Base-by-base conservation (phyloP, 1,140 invertebrate species). In the Drosophila eugracilis region DNA sequence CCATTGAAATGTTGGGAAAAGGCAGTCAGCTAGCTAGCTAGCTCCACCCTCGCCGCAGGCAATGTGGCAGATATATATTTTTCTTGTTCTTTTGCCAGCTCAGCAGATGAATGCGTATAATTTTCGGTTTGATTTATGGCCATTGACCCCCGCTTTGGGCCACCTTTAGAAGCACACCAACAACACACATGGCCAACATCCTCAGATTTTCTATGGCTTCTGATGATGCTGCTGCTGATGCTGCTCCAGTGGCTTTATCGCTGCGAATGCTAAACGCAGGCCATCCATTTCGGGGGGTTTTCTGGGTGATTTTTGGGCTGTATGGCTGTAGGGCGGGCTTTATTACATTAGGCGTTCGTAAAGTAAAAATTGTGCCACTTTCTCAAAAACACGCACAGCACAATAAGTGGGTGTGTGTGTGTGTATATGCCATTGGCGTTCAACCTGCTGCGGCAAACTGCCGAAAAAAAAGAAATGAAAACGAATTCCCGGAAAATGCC, bases 51-150 rank as follows among this genome's bases (percentile, higher is more conserved):
- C 36, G 57, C 30, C 45, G 45, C 21, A 71, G 74, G 77, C 81
- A 85, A 86, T 86, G 81, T 85, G 81, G 81, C 81, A 86, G 81
- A 85, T 85, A 78, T 78, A 85, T 85, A 78, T 78, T 86, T 86
- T 78, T 77, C 63, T 44, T 52, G 45, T 67, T 67, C 77, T 89
- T 89, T 81, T 88, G 83, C 83, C 78, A 88, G 84, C 83, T 86
- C 84, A 90, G 89, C 84, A 90, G 75, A 90, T 89, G 81, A 90
- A 90, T 89, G 89, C 84, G 75, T 86, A 86, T 89, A 90, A 90
- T 86, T 90, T 90, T 89, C 75, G 75, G 74, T 90, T 83, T 90
- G 89, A 90, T 90, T 90, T 90, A 90, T 90, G 74, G 52, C 78
- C 78, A 75, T 72, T 88, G 83, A 86, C 83, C 83, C 83, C 84